These are phyloP conservation scores for Erynnis tages DNA, from an alignment of 2,888 invertebrate genomes.

Conservation along the genomic window DNA sequence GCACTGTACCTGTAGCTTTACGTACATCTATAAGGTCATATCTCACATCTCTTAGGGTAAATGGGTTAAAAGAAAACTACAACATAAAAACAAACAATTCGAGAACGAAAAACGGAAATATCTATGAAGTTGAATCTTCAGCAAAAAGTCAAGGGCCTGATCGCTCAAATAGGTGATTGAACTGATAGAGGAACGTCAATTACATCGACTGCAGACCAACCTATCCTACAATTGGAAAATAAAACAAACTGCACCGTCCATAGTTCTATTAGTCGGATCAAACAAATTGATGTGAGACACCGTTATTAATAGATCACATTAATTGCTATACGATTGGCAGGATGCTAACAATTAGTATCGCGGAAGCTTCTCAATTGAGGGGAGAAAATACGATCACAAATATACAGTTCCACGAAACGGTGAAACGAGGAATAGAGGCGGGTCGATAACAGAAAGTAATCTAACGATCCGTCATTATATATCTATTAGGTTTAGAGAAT, in stretches of 20 bases:
- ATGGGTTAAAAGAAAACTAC: no score
- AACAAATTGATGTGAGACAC: slow-evolving; percentile 33
- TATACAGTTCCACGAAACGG: slow-evolving; percentile 39
- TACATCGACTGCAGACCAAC: neutral
- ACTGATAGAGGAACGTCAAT: slow-evolving; percentile 2
- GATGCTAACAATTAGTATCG: slow-evolving; percentile 60
- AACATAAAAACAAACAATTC: no score
- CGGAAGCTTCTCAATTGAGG: slow-evolving; percentile 64
- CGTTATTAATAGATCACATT: slow-evolving; percentile 39
- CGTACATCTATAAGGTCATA: no score
- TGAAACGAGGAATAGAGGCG: slow-evolving; percentile 41
- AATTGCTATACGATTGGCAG: slow-evolving; percentile 52
- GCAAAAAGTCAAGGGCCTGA: no score
- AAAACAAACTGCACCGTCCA: neutral
- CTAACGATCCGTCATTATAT: slow-evolving; percentile 10
- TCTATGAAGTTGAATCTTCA: no score
- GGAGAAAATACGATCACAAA: slow-evolving; percentile 50
- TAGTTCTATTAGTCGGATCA: slow-evolving; percentile 2
- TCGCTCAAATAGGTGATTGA: no score
- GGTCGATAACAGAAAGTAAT: neutral
- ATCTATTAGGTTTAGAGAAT: neutral
- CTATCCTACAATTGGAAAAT: neutral
- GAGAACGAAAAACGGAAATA: no score
- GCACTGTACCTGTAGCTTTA: no score
- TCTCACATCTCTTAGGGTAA: no score